Base-by-base conservation (phyloP, 1,140 invertebrate species). In the Hypothenemus hampei region DNA sequence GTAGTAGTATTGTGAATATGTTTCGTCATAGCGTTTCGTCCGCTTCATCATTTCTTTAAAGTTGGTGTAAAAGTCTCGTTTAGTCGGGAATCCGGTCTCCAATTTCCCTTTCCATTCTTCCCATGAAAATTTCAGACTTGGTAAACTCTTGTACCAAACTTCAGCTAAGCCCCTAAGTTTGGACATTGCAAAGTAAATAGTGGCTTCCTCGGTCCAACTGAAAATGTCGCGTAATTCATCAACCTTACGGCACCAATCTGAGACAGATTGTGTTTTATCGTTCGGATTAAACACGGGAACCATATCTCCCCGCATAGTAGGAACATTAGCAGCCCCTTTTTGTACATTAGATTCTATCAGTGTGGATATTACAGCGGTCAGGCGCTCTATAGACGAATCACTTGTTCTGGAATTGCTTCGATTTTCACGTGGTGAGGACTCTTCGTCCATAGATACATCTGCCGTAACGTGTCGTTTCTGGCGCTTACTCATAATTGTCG, bases 61-160 rank as follows among this genome's bases (percentile, higher is more conserved):
- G 3, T 64, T 43, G 15, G 59, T 57, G 3, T 60, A 49, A 50
- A 61, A 68, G 20, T 68, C 58, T 8, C 61, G 41, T 3, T 39
- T 43, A 41, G 35, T 41, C 2, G 65, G 64, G 57, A 71, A 71
- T 4, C 62, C 64, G 15, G 54, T 51, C 18, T 58, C 23, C 22
- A 72, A 26, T 49, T 67, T 68, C 7, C 39, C 41, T 47, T 70
- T 70, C 64, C 65, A 70, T 43, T 72, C 64, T 4, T n/a, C n/a
- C 69, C 69, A 70, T 1, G 59, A 60, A 46, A 57, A 59, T n/a
- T 56, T 54, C 1, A 70, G 4, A 3, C 55, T 54, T 10, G 61
- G 23, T 47, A 69, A 49, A n/a, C 63, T 57, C 18, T 63, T 60
- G 40, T 69, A 69, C 70, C 66, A 72, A 2, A 53, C 46, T 41